Conservation (phyloP, 2,888 invertebrate genomes). For the Epinotia bilunana region DNA sequence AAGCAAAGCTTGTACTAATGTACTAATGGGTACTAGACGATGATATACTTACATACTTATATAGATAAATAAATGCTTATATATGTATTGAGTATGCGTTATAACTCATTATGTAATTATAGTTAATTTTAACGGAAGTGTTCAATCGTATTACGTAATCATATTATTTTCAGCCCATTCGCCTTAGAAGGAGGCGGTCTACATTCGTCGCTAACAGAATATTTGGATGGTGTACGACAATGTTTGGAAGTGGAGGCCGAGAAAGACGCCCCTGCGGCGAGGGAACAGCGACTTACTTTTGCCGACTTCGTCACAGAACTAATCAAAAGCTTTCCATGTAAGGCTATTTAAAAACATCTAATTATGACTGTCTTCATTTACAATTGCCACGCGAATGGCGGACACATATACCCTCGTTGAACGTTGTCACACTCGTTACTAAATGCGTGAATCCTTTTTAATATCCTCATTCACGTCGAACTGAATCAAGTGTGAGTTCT, state of each 20-base stretch:
- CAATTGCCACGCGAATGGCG: not conserved
- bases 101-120: too few relatives aligned
- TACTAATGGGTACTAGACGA: too few relatives aligned
- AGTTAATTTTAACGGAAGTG: not conserved
- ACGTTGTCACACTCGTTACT: not conserved
- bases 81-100: too few relatives aligned
- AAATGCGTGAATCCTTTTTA: not conserved
- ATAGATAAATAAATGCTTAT: too few relatives aligned
- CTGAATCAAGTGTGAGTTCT: not conserved
- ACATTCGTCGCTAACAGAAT: conserved; percentile 95
- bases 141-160: not conserved
- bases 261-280: conserved; percentile 93
- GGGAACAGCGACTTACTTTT: conserved; percentile 96
- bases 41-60: too few relatives aligned
- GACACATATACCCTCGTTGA: not conserved
- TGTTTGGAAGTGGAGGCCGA: conserved; percentile 97
- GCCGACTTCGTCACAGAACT: conserved; percentile 97
- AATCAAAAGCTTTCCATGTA: conserved; percentile 96
- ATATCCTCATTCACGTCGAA: not conserved
- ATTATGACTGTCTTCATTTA: not conserved
- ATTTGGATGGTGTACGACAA: conserved; percentile 96
- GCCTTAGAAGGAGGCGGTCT: conserved; percentile 94
- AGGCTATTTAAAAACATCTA: conserved; percentile 71
- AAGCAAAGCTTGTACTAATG: too few relatives aligned
- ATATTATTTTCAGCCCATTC: conserved; percentile 85